These are phyloP conservation scores for Meloidogyne exigua DNA, from an alignment of 1,140 invertebrate species.

Conservation along the genomic window DNA sequence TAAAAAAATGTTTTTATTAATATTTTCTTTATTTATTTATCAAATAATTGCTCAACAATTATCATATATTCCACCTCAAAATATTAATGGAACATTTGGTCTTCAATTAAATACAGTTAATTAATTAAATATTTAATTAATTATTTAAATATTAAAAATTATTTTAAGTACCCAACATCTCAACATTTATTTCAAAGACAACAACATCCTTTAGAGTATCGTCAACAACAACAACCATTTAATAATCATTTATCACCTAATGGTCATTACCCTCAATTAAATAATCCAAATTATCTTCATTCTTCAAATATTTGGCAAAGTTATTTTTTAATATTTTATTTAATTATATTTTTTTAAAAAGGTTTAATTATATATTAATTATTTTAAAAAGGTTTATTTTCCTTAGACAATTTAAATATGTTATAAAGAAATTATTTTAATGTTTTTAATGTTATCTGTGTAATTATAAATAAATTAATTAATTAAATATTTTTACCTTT, in stretches of 20 bases:
- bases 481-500: too few species aligned
- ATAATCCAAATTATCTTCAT: background rate
- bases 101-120: background rate
- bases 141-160: background rate
- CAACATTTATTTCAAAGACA: background rate
- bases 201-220: background rate
- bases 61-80: background rate
- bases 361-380: too few species aligned
- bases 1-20: too few species aligned
- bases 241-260: background rate
- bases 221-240: background rate
- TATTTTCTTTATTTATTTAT: background rate
- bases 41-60: background rate
- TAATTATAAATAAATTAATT: too few species aligned
- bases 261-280: background rate
- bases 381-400: too few species aligned
- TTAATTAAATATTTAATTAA: too few species aligned
- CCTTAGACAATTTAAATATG: too few species aligned
- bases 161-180: background rate
- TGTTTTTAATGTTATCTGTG: too few species aligned
- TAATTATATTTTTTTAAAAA: too few species aligned
- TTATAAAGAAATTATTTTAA: too few species aligned
- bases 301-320: background rate
- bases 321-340: background rate
- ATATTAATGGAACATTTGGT: constrained; percentile 1